A percentile compares a stretch with the other conserved stretches of the same genome.
phyloP scores from a whole-genome alignment of 2,113 vertebrate species.

The Phalacrocorax pelagicus region DNA sequence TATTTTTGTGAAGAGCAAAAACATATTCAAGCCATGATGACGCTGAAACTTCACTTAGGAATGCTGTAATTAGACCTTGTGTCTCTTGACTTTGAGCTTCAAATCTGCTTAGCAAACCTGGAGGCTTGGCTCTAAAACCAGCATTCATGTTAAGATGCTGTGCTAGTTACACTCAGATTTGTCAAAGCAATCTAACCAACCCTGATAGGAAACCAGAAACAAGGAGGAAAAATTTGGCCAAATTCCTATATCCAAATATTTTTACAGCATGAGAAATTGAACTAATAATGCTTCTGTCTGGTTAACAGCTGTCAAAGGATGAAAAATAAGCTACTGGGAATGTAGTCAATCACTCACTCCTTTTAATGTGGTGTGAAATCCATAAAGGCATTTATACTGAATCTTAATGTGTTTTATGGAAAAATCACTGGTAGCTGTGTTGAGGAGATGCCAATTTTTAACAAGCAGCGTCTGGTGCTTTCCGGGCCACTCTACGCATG shows the following conservation, averaged over 20 bases:
- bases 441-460: constrained; percentile 57
- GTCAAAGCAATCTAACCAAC: constrained; percentile 12
- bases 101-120: constrained; percentile 2
- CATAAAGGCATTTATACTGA: constrained; percentile 58
- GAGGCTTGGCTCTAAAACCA: background rate
- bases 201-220: constrained; percentile 26
- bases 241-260: constrained; percentile 61
- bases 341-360: constrained; percentile 55
- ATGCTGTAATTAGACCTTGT: background rate
- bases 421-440: constrained; percentile 58
- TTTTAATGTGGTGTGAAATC: constrained; percentile 69
- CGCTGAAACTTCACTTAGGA: background rate
- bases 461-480: constrained; percentile 47
- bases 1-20: background rate
- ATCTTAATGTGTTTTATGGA: constrained; percentile 60
- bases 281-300: constrained; percentile 60
- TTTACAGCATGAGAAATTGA: constrained; percentile 56
- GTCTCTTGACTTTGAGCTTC: background rate
- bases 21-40: background rate
- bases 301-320: constrained; percentile 66
- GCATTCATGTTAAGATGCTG: background rate
- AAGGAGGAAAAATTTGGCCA: constrained; percentile 26
- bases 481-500: background rate
- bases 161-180: background rate
- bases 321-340: constrained; percentile 65